Evolutionary conservation across 1,140 invertebrate genomes (phyloP), one percentile per base, ranked within the genome.

Genomic region (Bombyx mandarina): DNA sequence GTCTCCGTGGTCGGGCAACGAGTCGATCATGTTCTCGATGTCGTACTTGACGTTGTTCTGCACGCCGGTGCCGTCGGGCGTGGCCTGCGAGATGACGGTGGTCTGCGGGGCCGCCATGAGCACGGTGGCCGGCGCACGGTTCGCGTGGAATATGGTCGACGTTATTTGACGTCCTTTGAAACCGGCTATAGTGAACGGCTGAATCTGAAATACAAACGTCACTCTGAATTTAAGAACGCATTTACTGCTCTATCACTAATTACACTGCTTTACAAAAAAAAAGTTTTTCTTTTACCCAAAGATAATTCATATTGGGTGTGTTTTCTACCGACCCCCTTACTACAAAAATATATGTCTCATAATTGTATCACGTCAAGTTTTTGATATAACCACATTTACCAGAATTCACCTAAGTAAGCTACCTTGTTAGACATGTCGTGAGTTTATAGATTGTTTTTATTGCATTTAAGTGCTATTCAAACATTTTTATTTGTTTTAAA

Each of bases 141-240:
- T 66, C 1, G 79, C 62, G 57, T 85, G 84, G 67, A 85, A 87
- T 74, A 86, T 85, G 1, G 79, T 83, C 10, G 83, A 85, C n/a
- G 81, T 84, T 45, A 87, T 77, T 45, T 85, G 80, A 7, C 84
- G 76, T 0, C 73, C 72, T 54, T 85, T 87, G 1, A 84, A 55
- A 1, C 71, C 76, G 3, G 73, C 56, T 70, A 87, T 76, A 26
- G 80, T 80, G 59, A 78, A 82, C 35, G 82, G 80, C 58, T 83
- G 80, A 4, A 83, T 63, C 83, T 86, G 74, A 73, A 77, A 62
- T 43, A 52, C 2, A 48, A 35, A 47, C 2, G 10, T 46, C 10
- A 7, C 12, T 53, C 8, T 35, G 2, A 53, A 9, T 43, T 43
- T n/a, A 18, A 6, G 22, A 18, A 51, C n/a, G 3, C 6, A 53